A percentile compares a stretch with the other conserved stretches of the same genome.
Evolutionary conservation across 2,888 invertebrate species (phyloP).

Genomic region (Merodon equestris): DNA sequence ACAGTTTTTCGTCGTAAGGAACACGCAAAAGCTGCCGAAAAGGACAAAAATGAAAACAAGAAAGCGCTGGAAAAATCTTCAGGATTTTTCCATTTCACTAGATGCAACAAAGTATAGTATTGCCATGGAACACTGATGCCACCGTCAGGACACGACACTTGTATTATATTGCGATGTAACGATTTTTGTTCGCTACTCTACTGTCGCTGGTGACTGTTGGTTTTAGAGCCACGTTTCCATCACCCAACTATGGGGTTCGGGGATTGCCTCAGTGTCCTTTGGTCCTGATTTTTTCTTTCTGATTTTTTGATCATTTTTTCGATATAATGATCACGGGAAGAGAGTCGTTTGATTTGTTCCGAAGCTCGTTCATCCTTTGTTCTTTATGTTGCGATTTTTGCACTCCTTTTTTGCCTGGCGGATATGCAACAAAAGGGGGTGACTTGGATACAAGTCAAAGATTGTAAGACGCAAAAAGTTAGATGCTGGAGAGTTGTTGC

Average conservation of each 20-base stretch:
- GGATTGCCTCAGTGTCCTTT: neutral
- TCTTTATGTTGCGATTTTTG: constrained; percentile 29
- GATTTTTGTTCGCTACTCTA: too few species aligned
- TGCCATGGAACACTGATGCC: neutral
- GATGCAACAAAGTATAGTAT: constrained; percentile 6
- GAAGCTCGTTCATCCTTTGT: constrained; percentile 62
- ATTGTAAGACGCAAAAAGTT: constrained; percentile 13
- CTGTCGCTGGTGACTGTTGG: too few species aligned
- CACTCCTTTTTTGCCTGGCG: constrained; percentile 6
- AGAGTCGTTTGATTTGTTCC: constrained; percentile 67
- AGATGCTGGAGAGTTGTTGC: constrained; percentile 34
- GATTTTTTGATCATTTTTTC: constrained; percentile 55
- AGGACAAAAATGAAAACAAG: constrained; percentile 50
- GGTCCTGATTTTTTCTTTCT: constrained; percentile 21
- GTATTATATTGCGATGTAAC: neutral
- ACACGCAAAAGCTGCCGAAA: constrained; percentile 17
- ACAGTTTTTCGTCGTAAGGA: constrained; percentile 32
- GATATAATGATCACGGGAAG: constrained; percentile 67
- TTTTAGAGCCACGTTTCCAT: too few species aligned
- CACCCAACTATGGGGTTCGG: too few species aligned
- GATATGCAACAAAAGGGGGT: constrained; percentile 14
- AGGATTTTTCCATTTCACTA: constrained; percentile 46
- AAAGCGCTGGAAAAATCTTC: constrained; percentile 39
- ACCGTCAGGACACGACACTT: neutral
- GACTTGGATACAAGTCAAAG: constrained; percentile 47